Percentiles rank a stretch among this genome's conserved stretches.
Conservation (phyloP, 2,797 vertebrate species). For the Chlorospingus semifuscus region DNA sequence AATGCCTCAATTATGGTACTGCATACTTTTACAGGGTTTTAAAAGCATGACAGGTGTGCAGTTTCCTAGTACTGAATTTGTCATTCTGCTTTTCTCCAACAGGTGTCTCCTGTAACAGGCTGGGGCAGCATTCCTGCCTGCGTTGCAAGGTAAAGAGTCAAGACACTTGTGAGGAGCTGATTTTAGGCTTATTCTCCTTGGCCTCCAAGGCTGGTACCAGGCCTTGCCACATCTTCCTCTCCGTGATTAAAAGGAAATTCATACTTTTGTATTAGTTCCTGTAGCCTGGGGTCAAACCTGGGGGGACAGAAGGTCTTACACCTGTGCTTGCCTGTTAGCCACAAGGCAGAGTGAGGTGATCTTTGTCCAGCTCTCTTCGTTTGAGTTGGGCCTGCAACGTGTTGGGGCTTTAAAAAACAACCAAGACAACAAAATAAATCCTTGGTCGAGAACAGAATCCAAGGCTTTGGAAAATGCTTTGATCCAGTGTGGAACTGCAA, state of each 20-base stretch:
- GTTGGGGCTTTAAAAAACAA: neutral
- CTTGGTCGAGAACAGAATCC: neutral
- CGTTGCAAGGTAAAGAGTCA: conserved; percentile 89
- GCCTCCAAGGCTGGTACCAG: neutral
- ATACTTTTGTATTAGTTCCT: neutral
- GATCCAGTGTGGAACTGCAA: neutral
- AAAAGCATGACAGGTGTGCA: neutral
- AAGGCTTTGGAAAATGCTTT: neutral
- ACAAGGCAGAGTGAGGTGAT: neutral
- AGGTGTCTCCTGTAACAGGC: conserved; percentile 96
- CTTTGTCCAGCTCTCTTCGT: neutral
- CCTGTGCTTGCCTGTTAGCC: neutral
- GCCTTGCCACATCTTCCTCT: neutral
- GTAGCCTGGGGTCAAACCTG: neutral
- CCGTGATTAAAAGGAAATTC: neutral
- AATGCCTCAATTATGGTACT: neutral
- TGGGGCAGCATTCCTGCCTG: conserved; percentile 95
- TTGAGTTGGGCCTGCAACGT: neutral
- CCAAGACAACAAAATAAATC: neutral
- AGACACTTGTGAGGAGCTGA: neutral
- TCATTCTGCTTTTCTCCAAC: neutral
- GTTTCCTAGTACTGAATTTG: neutral
- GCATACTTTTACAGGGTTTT: neutral
- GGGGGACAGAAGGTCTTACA: neutral
- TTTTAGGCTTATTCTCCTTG: neutral